Conservation (phyloP, 2,113 vertebrate species). For the Dipodomys ordii region DNA sequence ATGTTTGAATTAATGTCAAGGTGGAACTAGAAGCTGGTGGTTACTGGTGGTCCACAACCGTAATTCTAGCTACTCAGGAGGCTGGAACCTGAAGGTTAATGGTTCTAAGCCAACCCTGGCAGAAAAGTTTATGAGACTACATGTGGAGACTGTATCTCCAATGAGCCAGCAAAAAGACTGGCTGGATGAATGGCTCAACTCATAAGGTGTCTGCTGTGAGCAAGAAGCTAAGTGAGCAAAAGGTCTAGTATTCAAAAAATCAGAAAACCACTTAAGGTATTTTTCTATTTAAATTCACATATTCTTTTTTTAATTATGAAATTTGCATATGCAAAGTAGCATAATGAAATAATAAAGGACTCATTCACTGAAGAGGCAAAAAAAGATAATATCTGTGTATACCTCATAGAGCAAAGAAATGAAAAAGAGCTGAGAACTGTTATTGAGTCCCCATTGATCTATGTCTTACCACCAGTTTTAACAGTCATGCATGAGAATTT, state of each 20-base stretch:
- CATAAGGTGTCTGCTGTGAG: too few relatives aligned
- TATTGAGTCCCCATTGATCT: neutral
- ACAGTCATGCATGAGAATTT: neutral
- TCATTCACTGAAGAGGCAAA: neutral
- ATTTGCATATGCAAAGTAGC: neutral
- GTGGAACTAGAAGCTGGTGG: neutral
- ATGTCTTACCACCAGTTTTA: neutral
- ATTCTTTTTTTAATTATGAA: neutral
- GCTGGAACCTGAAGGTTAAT: too few relatives aligned
- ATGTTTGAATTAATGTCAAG: constrained; percentile 45
- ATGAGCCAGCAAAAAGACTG: too few relatives aligned
- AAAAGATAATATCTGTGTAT: neutral
- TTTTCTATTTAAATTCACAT: constrained; percentile 11
- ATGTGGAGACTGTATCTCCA: too few relatives aligned
- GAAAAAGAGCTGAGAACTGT: neutral
- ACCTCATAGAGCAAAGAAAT: neutral
- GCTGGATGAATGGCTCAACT: too few relatives aligned
- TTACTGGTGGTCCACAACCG: too few relatives aligned
- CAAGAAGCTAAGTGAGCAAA: too few relatives aligned
- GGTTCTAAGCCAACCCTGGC: too few relatives aligned
- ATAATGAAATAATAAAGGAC: constrained; percentile 41
- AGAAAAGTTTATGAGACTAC: too few relatives aligned
- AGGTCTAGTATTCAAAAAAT: too few relatives aligned
- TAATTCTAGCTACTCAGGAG: too few relatives aligned
- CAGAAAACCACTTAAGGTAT: neutral